Evolutionary conservation across 2,797 vertebrate genomes (phyloP).

Genomic region (Mormyrops attenuatus): DNA sequence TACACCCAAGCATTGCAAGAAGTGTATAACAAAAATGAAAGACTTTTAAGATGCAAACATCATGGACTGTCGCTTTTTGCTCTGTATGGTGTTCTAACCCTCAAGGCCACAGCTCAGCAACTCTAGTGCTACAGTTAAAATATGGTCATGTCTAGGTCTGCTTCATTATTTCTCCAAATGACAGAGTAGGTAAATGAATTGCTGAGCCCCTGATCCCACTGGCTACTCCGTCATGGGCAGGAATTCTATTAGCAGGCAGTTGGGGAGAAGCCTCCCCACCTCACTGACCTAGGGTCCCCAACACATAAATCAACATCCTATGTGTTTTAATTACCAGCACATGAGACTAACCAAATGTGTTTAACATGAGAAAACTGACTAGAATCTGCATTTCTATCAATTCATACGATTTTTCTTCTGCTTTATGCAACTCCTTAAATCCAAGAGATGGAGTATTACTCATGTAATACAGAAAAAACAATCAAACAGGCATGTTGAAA

Average conservation of each 20-base stretch:
- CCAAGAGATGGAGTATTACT: neutral
- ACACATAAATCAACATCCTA: slow-evolving; percentile 15
- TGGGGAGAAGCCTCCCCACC: neutral
- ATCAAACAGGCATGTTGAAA: neutral
- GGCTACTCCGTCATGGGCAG: neutral
- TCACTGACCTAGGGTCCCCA: neutral
- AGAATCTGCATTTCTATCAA: neutral
- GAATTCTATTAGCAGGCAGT: neutral
- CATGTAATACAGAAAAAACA: neutral
- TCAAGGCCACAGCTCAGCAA: neutral
- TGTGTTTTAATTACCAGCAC: slow-evolving; percentile 16
- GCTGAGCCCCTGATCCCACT: neutral
- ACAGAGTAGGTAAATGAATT: neutral
- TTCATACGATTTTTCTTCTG: neutral
- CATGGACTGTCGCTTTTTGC: neutral
- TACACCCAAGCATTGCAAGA: neutral
- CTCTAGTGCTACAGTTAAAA: slow-evolving; percentile 5
- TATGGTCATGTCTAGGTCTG: neutral
- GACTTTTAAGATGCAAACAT: neutral
- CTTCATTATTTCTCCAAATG: neutral
- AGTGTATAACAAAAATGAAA: neutral
- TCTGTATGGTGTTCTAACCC: neutral
- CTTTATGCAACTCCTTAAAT: neutral
- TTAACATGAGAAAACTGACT: neutral
- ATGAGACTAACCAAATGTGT: neutral